phyloP scores from a whole-genome alignment of 35 echinoderm and acorn worm species.

The Heliocidaris tuberculata region DNA sequence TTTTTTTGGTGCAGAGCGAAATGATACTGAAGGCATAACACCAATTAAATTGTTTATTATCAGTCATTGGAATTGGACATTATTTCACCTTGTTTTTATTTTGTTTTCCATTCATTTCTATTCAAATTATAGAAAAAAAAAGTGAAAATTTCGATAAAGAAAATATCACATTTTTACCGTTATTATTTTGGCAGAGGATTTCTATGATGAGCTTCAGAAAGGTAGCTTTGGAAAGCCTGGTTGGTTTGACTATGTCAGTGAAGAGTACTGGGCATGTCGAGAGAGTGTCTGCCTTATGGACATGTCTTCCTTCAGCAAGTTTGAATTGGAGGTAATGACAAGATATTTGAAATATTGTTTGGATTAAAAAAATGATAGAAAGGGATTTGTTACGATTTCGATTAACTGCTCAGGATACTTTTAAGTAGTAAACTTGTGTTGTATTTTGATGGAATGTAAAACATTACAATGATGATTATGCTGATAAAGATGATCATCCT shows the following conservation, averaged over 20 bases:
- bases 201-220: conserved; percentile 59
- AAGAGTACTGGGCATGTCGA: conserved; percentile 91
- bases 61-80: too few species aligned
- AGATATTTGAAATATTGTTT: neutral
- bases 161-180: too few species aligned
- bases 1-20: too few species aligned
- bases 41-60: too few species aligned
- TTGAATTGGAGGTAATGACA: conserved; percentile 82
- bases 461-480: neutral
- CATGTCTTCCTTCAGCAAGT: conserved; percentile 95
- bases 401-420: neutral
- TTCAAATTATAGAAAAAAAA: too few species aligned
- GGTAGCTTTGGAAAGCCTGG: conserved; percentile 88
- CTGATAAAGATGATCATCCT: neutral
- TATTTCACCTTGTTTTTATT: too few species aligned
- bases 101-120: too few species aligned
- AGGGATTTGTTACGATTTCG: neutral
- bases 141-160: too few species aligned
- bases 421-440: too few species aligned
- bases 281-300: conserved; percentile 95
- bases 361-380: neutral
- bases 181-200: conserved; percentile 60
- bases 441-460: too few species aligned
- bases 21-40: too few species aligned
- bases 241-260: conserved; percentile 86